Evolutionary conservation across 2,888 invertebrate genomes (phyloP).

Genomic region (Portevinia maculata): DNA sequence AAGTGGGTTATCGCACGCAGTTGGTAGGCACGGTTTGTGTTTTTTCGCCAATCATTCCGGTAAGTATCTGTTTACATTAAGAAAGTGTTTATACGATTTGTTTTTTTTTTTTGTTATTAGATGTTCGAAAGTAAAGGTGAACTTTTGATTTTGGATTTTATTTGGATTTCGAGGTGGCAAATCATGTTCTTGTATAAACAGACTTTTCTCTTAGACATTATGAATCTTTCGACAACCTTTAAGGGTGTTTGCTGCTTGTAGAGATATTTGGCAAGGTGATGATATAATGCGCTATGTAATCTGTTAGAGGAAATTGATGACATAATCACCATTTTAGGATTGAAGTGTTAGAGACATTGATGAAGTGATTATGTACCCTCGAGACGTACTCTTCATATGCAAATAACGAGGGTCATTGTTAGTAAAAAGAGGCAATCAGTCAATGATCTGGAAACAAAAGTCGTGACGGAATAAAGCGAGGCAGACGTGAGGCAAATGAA

Average conservation of each 20-base stretch:
- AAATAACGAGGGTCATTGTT: background rate
- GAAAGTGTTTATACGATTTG: background rate
- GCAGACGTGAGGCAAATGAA: constrained; percentile 7
- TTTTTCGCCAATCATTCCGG: too few relatives aligned
- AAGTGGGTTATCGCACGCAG: background rate
- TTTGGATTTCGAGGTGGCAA: too few relatives aligned
- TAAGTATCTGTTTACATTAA: constrained; percentile 12
- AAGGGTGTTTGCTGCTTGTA: constrained; percentile 2
- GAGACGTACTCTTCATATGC: constrained; percentile 4
- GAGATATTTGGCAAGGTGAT: constrained; percentile 3
- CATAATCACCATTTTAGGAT: constrained; percentile 10
- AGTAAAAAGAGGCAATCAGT: constrained; percentile 16
- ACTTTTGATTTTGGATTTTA: too few relatives aligned
- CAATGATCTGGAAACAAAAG: constrained; percentile 36
- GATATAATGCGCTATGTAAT: background rate
- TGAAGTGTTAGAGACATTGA: background rate
- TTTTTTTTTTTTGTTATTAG: too few relatives aligned
- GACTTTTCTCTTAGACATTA: too few relatives aligned
- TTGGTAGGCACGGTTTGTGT: background rate
- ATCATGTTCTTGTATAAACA: background rate
- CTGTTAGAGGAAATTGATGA: constrained; percentile 5
- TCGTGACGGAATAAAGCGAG: constrained; percentile 31
- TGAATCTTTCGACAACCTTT: background rate
- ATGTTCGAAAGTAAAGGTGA: background rate
- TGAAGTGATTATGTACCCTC: constrained; percentile 8